Conservation (phyloP, 30 jellyfish, hydroid and myxozoan species). For the Pseudorhiza aurosa region DNA sequence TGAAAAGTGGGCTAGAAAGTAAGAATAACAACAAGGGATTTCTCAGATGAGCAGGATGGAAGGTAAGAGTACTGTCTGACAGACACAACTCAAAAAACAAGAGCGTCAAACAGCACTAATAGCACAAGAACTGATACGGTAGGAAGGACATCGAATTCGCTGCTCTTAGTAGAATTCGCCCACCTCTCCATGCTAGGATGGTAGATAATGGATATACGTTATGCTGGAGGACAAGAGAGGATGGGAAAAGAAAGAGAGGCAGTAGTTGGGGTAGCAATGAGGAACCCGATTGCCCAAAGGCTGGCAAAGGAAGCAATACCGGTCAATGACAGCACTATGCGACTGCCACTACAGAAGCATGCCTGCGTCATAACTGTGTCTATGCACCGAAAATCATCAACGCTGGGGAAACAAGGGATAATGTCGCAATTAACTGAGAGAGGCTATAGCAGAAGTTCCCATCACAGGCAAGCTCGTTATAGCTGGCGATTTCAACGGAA, state of each 20-base stretch:
- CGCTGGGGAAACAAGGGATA: conserved; percentile 14
- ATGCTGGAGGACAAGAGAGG: conserved; percentile 42
- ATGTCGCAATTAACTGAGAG: background rate
- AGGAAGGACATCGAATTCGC: conserved; percentile 33
- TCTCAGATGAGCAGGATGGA: conserved; percentile 29
- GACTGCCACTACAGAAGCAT: conserved; percentile 8
- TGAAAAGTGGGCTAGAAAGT: too few species aligned
- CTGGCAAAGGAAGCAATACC: conserved; percentile 8
- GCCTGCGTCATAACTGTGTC: conserved; percentile 5
- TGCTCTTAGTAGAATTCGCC: conserved; percentile 33
- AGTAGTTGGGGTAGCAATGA: conserved; percentile 45
- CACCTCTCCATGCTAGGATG: conserved; percentile 3
- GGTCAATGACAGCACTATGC: conserved; percentile 27
- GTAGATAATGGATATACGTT: conserved; percentile 47
- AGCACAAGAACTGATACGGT: conserved; percentile 15
- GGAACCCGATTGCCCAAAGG: background rate
- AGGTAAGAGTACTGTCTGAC: conserved; percentile 27
- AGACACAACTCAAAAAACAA: background rate
- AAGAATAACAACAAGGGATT: too few species aligned
- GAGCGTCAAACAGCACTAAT: conserved; percentile 46
- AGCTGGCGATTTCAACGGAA: conserved; percentile 27
- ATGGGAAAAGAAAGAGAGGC: conserved; percentile 3
- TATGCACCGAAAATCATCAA: conserved; percentile 59
- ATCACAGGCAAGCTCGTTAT: too few species aligned
- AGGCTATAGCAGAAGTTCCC: conserved; percentile 2